These are phyloP conservation scores for Halocynthia aurantium DNA, from an alignment of 23 tunicate species.

Conservation along the genomic window DNA sequence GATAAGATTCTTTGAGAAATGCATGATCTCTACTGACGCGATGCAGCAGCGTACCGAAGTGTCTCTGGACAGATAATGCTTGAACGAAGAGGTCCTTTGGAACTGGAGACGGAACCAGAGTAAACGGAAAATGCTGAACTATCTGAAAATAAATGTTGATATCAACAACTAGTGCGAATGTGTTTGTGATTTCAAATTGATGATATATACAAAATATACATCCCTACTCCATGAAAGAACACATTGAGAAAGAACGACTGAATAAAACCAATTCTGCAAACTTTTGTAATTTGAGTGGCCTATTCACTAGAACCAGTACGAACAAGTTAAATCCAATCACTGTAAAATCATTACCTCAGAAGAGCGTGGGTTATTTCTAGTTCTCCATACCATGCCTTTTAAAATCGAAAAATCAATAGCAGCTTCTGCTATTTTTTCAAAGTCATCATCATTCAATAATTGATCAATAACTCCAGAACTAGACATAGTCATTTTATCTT, in stretches of 20 bases:
- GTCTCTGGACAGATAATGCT: slow-evolving; percentile 34
- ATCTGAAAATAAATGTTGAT: neutral
- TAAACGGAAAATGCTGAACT: slow-evolving; percentile 32
- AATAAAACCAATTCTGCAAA: too few relatives aligned
- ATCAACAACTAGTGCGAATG: neutral
- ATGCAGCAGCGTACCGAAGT: slow-evolving; percentile 44
- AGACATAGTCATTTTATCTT: too few relatives aligned
- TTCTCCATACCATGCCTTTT: slow-evolving; percentile 43
- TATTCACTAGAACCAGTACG: too few relatives aligned
- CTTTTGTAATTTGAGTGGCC: too few relatives aligned
- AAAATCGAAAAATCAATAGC: slow-evolving; percentile 43
- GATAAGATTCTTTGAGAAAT: slow-evolving; percentile 24
- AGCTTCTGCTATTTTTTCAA: too few relatives aligned
- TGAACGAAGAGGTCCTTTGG: slow-evolving; percentile 22
- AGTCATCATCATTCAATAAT: too few relatives aligned
- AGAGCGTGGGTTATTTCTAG: neutral
- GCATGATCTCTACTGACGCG: slow-evolving; percentile 35
- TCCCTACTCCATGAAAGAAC: too few relatives aligned
- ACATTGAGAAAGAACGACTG: too few relatives aligned
- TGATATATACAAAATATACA: too few relatives aligned
- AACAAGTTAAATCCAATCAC: neutral
- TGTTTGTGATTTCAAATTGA: too few relatives aligned
- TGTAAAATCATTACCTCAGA: slow-evolving; percentile 5
- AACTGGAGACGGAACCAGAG: slow-evolving; percentile 69
- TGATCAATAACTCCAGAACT: too few relatives aligned